phyloP scores from a whole-genome alignment of 1,140 invertebrate genomes.

The Hydropsyche tenuis region DNA sequence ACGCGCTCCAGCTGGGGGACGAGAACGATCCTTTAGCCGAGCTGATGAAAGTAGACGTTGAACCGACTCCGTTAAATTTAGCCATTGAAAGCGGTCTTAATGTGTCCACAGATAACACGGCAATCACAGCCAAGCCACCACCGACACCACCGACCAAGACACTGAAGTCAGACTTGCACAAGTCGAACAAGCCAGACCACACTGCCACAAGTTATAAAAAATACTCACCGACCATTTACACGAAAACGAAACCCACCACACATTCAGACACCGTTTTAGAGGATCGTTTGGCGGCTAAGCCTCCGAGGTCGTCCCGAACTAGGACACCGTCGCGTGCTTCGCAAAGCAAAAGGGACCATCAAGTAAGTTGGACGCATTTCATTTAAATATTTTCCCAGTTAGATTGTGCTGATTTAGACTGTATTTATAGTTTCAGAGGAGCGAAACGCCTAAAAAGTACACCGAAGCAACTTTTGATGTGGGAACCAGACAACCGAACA shows the following conservation, averaged over 20 bases:
- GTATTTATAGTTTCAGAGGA: conserved; percentile 2
- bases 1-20: conserved; percentile 34
- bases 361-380: not conserved
- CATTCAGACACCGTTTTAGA: conserved; percentile 7
- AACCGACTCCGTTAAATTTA: conserved; percentile 33
- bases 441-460: not conserved
- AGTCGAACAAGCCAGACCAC: conserved; percentile 26
- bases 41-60: not conserved
- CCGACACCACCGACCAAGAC: conserved; percentile 39
- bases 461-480: not conserved
- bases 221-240: conserved; percentile 20
- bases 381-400: not conserved
- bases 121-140: conserved; percentile 34
- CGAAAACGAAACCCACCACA: conserved; percentile 22
- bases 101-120: conserved; percentile 48
- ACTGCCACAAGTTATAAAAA: conserved; percentile 25
- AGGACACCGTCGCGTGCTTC: conserved; percentile 13
- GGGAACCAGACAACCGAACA: not conserved
- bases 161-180: conserved; percentile 32
- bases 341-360: conserved; percentile 16
- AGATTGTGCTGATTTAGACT: no score
- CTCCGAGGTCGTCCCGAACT: conserved; percentile 5
- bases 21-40: conserved; percentile 26
- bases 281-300: conserved; percentile 6
- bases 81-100: conserved; percentile 45